Conservation (phyloP, 53 echinoderm and acorn worm species). For the Temnopleurus reevesii region DNA sequence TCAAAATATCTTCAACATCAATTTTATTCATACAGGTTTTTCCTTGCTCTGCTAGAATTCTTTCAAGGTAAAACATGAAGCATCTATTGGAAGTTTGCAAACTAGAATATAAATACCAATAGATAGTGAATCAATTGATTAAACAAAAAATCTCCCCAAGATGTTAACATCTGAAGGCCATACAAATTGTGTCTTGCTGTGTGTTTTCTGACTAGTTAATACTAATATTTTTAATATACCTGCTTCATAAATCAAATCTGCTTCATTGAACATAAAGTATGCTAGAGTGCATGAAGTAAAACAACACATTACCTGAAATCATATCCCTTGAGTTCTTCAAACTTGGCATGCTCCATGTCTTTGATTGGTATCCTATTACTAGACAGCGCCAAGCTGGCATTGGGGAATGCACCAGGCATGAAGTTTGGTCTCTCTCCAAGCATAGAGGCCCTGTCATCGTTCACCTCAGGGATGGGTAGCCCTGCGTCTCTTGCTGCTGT, state of each 20-base stretch:
- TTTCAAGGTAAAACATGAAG: too few relatives aligned
- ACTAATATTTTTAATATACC: neutral
- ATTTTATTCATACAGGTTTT: too few relatives aligned
- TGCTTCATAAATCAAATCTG: neutral
- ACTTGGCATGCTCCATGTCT: conserved; percentile 96
- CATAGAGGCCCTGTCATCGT: conserved; percentile 55
- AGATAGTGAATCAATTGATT: too few relatives aligned
- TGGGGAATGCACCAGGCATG: conserved; percentile 81
- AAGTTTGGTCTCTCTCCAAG: conserved; percentile 68
- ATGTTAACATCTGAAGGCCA: too few relatives aligned
- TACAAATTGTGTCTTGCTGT: too few relatives aligned
- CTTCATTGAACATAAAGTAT: neutral
- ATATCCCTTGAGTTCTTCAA: conserved; percentile 84
- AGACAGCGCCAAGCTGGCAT: conserved; percentile 72
- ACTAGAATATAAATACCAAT: too few relatives aligned
- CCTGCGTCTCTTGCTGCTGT: conserved; percentile 83
- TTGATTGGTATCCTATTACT: conserved; percentile 84
- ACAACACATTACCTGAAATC: conserved; percentile 87
- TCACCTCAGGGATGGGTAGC: conserved; percentile 62
- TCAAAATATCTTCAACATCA: too few relatives aligned
- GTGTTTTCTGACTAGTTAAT: neutral
- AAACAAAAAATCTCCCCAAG: too few relatives aligned
- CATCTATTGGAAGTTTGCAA: too few relatives aligned
- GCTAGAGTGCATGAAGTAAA: neutral
- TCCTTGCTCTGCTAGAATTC: too few relatives aligned